These are phyloP conservation scores for Aleadryas rufinucha DNA, from an alignment of 2,113 vertebrate genomes.

Conservation along the genomic window DNA sequence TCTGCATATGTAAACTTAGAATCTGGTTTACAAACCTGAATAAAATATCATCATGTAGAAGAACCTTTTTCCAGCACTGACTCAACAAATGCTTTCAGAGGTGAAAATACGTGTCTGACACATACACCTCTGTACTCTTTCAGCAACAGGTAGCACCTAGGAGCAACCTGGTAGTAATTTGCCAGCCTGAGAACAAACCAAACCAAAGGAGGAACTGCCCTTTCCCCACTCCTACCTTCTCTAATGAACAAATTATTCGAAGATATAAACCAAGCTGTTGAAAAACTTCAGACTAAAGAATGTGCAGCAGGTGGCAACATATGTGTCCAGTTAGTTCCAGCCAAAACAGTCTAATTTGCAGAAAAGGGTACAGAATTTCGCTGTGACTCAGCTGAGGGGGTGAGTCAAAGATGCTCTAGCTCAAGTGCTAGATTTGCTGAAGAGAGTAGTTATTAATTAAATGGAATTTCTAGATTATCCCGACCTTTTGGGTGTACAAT, in stretches of 20 bases:
- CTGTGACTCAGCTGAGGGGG: conserved; percentile 70
- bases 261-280: conserved; percentile 48
- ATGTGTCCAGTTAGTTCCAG: conserved; percentile 65
- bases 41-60: neutral
- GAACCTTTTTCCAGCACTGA: neutral
- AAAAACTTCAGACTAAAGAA: conserved; percentile 41
- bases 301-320: conserved; percentile 71
- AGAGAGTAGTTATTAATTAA: conserved; percentile 29
- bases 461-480: neutral
- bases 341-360: conserved; percentile 71
- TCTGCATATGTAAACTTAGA: neutral
- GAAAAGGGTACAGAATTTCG: conserved; percentile 57
- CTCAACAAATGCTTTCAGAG: neutral
- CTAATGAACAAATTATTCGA: conserved; percentile 46
- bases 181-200: neutral
- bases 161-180: neutral
- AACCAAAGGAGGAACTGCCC: neutral
- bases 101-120: neutral
- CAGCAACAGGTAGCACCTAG: neutral
- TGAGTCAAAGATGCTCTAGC: neutral
- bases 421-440: conserved; percentile 12
- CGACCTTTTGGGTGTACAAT: neutral
- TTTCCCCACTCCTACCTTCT: neutral
- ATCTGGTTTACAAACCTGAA: neutral
- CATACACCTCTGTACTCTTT: neutral